Conservation (phyloP, 2,797 vertebrate species). For the Phrynocephalus forsythii region DNA sequence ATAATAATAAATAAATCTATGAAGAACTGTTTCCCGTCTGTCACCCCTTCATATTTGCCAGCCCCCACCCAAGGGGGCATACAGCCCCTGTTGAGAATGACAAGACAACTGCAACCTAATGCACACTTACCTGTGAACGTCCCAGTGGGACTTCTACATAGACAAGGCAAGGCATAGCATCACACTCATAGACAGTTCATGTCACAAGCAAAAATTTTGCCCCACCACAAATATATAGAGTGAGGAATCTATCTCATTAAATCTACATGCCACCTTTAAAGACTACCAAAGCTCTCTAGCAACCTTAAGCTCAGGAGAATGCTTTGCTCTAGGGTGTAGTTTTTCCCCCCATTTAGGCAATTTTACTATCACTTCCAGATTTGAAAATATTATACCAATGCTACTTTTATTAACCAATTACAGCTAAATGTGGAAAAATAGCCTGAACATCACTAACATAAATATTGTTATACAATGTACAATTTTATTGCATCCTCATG, state of each 20-base stretch:
- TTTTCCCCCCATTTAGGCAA: background rate
- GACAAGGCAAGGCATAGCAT: background rate
- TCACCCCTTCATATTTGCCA: too few relatives aligned
- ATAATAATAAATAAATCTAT: too few relatives aligned
- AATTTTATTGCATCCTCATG: constrained; percentile 13
- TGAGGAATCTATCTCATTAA: too few relatives aligned
- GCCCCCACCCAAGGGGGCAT: too few relatives aligned
- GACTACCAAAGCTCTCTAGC: background rate
- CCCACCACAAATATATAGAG: too few relatives aligned
- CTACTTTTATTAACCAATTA: constrained; percentile 32
- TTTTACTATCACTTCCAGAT: constrained; percentile 7
- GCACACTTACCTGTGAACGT: background rate
- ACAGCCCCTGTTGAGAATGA: too few relatives aligned
- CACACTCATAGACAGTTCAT: too few relatives aligned
- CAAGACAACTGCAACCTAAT: background rate
- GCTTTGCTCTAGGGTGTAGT: too few relatives aligned
- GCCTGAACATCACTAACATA: constrained; percentile 12
- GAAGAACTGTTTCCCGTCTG: background rate
- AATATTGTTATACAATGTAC: background rate
- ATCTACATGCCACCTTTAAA: too few relatives aligned
- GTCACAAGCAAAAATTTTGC: too few relatives aligned
- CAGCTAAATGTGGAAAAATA: constrained; percentile 29
- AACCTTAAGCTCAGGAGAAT: background rate
- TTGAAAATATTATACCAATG: background rate
- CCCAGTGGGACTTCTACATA: background rate